Evolutionary conservation across 2,113 vertebrate species (phyloP).

Genomic region (Podiceps cristatus): DNA sequence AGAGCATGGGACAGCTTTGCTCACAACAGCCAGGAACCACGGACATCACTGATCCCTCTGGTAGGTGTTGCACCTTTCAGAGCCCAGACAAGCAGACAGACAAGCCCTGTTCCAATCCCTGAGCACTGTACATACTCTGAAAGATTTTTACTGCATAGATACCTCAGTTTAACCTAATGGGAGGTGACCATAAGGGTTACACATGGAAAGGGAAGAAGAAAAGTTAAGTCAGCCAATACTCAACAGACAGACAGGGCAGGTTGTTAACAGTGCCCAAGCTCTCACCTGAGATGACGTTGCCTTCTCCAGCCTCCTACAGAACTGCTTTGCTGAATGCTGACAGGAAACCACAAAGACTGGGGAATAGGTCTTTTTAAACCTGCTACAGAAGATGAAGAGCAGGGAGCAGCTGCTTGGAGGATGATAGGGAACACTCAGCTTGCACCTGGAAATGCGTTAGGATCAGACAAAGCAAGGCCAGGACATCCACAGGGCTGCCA

Average conservation of each 20-base stretch:
- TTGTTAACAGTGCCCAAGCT: not conserved
- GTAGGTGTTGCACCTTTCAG: not conserved
- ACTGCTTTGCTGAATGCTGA: not conserved
- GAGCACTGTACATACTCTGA: not conserved
- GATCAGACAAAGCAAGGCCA: not conserved
- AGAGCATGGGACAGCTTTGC: not conserved
- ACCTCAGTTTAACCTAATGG: not conserved
- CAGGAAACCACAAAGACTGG: not conserved
- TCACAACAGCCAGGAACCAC: not conserved
- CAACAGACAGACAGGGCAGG: not conserved
- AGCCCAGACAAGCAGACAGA: not conserved
- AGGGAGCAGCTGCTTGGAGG: not conserved
- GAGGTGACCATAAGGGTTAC: not conserved
- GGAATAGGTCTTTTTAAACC: not conserved
- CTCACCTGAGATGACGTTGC: not conserved
- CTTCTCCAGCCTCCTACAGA: not conserved
- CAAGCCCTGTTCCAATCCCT: not conserved
- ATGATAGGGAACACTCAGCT: not conserved
- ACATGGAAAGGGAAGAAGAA: not conserved
- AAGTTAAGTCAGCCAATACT: not conserved
- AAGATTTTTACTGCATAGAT: not conserved
- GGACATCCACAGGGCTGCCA: not conserved
- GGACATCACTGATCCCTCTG: not conserved
- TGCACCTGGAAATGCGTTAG: not conserved
- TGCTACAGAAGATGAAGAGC: not conserved